Conservation (phyloP, 2,888 invertebrate genomes). For the Trachelus troglodyta region DNA sequence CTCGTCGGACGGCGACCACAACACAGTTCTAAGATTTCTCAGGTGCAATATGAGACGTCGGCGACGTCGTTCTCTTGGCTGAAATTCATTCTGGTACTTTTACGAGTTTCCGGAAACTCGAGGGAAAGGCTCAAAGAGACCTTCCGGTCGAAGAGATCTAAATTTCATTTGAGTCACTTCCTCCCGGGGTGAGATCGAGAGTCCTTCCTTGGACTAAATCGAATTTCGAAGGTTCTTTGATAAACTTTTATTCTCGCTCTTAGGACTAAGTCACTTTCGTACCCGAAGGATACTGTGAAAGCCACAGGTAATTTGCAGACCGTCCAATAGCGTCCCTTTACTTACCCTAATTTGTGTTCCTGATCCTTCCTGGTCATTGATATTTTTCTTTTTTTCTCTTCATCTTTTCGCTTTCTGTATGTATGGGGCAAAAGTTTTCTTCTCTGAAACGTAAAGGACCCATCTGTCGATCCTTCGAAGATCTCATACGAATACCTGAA, state of each 20-base stretch:
- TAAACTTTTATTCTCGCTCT: too few species aligned
- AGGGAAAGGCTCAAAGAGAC: not conserved
- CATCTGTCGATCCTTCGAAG: not conserved
- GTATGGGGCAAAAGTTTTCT: not conserved
- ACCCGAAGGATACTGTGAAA: too few species aligned
- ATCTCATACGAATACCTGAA: not conserved
- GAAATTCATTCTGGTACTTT: not conserved
- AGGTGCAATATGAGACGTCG: slow-evolving; percentile 1
- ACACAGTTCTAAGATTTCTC: slow-evolving; percentile 36
- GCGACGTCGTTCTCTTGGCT: not conserved
- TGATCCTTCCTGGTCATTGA: too few species aligned
- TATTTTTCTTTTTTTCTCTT: too few species aligned
- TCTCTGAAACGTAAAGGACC: not conserved
- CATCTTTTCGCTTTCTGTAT: not conserved
- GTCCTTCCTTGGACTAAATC: not conserved
- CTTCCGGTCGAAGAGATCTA: not conserved
- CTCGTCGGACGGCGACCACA: slow-evolving; percentile 28
- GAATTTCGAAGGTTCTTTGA: not conserved
- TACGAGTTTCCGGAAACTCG: not conserved
- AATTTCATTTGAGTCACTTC: not conserved
- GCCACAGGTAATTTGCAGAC: too few species aligned
- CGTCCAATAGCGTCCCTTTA: too few species aligned
- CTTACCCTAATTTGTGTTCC: too few species aligned
- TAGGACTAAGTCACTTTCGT: too few species aligned
- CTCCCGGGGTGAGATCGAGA: too few species aligned